These are phyloP conservation scores for Drosophila pachea DNA, from an alignment of 1,140 invertebrate species.

Conservation along the genomic window DNA sequence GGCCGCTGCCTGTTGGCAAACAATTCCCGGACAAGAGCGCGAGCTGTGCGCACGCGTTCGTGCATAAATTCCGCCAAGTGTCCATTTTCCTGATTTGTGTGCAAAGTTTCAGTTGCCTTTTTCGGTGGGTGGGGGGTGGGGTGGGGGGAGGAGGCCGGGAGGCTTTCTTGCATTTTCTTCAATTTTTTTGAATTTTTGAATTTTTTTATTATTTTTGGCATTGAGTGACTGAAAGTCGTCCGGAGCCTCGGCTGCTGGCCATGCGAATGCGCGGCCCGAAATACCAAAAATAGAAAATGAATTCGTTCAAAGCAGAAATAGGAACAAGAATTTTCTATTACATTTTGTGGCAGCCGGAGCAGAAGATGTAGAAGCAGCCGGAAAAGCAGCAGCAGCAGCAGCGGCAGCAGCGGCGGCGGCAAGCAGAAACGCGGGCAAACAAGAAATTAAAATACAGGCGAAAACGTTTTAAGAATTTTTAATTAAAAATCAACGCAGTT, in stretches of 20 bases:
- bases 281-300: conserved; percentile 64
- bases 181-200: not conserved
- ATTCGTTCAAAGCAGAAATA: conserved; percentile 69
- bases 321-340: conserved; percentile 72
- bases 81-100: conserved; percentile 76
- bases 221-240: conserved; percentile 37
- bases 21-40: conserved; percentile 60
- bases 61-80: conserved; percentile 76
- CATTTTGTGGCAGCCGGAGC: conserved; percentile 47
- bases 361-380: conserved; percentile 28
- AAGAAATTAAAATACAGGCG: conserved; percentile 67
- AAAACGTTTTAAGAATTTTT: conserved; percentile 70
- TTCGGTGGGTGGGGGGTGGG: conserved; percentile 6
- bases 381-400: conserved; percentile 23
- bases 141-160: too few species aligned
- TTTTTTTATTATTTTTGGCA: conserved; percentile 18
- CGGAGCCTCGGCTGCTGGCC: conserved; percentile 42
- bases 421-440: conserved; percentile 43
- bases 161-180: conserved; percentile 20
- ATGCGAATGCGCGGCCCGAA: conserved; percentile 58
- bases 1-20: conserved; percentile 45
- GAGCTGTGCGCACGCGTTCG: conserved; percentile 72
- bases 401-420: not conserved
- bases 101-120: conserved; percentile 54
- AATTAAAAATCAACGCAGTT: conserved; percentile 60